Percentiles rank a stretch among this genome's conserved stretches.
Evolutionary conservation across 2,797 vertebrate genomes (phyloP).

Genomic region (Prionace glauca): DNA sequence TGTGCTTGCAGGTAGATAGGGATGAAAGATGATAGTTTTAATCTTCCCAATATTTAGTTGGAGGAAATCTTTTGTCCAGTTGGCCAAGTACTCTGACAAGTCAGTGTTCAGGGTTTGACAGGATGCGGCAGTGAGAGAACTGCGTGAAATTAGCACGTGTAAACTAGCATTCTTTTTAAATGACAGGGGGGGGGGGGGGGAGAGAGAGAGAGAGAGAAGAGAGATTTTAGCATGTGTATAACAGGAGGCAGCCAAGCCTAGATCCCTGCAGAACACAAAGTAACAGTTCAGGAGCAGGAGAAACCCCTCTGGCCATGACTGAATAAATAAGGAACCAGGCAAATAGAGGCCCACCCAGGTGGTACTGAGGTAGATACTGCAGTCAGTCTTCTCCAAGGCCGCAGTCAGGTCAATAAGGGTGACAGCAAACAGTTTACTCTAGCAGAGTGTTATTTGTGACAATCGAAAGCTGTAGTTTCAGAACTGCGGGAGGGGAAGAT

Average conservation of each 20-base stretch:
- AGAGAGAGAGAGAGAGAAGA: too few relatives aligned
- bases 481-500: not conserved
- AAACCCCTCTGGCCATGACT: not conserved
- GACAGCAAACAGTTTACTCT: not conserved
- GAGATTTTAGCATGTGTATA: not conserved
- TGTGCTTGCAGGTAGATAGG: too few relatives aligned
- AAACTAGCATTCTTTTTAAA: not conserved
- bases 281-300: not conserved
- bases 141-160: too few relatives aligned
- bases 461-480: not conserved
- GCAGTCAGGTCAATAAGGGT: not conserved
- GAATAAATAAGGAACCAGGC: not conserved
- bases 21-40: too few relatives aligned
- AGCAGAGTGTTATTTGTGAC: not conserved
- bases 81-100: too few relatives aligned
- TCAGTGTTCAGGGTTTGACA: too few relatives aligned
- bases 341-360: not conserved
- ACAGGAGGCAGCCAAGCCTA: not conserved
- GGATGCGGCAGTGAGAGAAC: not conserved
- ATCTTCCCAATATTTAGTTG: too few relatives aligned
- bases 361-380: not conserved
- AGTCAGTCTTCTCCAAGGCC: not conserved
- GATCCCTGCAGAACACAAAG: not conserved
- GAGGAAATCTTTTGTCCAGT: too few relatives aligned
- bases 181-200: not conserved